Conservation (phyloP, 2,113 vertebrate genomes). For the Panthera leo region DNA sequence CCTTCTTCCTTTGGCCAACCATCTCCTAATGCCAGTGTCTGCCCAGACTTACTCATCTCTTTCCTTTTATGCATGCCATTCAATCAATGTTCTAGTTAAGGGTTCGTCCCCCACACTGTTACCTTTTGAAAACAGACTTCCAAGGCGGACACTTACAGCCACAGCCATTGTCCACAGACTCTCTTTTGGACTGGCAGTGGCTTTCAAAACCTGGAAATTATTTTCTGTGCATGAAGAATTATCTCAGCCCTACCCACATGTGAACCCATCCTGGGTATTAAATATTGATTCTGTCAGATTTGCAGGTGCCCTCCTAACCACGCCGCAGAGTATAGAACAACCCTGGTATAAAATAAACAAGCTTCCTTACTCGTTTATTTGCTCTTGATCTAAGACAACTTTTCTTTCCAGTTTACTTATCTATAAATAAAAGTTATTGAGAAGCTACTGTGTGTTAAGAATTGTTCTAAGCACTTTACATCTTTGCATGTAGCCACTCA, state of each 20-base stretch:
- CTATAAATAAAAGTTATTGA: slow-evolving; percentile 22
- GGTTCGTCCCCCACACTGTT: neutral
- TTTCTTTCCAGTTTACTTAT: neutral
- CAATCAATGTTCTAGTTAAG: neutral
- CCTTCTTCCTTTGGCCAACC: neutral
- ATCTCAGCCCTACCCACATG: neutral
- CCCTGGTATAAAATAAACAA: neutral
- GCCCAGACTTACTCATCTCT: neutral
- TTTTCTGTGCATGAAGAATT: neutral
- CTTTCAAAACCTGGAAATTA: neutral
- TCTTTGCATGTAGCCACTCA: neutral
- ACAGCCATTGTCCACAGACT: neutral
- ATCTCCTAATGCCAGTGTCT: neutral
- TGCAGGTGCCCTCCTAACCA: neutral
- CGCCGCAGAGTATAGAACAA: neutral
- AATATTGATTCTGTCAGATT: neutral
- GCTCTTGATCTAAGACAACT: neutral
- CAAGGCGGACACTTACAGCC: neutral
- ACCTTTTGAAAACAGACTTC: neutral
- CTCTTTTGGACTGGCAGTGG: neutral
- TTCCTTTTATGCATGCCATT: neutral
- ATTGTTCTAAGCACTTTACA: neutral
- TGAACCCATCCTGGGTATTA: neutral
- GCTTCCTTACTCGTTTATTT: neutral
- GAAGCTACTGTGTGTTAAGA: neutral